Conservation (phyloP, 1,140 invertebrate species). For the Bombus confusus region DNA sequence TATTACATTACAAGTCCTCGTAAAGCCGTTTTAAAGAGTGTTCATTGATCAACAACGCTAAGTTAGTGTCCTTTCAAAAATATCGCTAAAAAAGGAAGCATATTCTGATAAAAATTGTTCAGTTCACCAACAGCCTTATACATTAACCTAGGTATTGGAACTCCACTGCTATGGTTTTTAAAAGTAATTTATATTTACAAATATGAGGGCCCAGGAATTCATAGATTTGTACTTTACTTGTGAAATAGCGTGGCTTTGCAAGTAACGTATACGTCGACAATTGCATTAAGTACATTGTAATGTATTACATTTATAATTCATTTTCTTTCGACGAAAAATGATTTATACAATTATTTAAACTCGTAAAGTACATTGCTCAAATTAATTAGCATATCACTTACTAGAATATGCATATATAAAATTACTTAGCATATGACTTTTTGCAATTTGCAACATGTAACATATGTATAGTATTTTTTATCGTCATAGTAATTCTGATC, state of each 20-base stretch:
- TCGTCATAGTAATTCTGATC: background rate
- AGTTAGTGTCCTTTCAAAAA: background rate
- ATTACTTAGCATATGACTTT: background rate
- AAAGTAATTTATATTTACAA: conserved; percentile 34
- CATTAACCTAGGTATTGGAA: background rate
- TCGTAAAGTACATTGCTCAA: conserved; percentile 14
- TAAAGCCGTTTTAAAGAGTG: background rate
- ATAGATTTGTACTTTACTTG: conserved; percentile 52
- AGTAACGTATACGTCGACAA: background rate
- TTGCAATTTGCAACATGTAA: background rate
- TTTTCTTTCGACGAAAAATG: background rate
- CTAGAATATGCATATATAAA: too few relatives aligned
- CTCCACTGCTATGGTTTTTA: background rate
- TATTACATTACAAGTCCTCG: conserved; percentile 12
- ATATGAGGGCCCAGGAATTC: conserved; percentile 38
- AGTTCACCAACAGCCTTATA: background rate
- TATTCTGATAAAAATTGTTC: background rate
- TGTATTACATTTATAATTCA: conserved; percentile 21
- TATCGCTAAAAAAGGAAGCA: background rate
- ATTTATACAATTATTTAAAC: conserved; percentile 28
- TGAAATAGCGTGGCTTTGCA: conserved; percentile 30
- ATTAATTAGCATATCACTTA: background rate
- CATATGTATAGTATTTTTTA: background rate
- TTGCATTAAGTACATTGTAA: conserved; percentile 1
- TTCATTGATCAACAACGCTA: background rate